A percentile compares a stretch with the other conserved stretches of the same genome.
phyloP scores from a whole-genome alignment of 2,888 invertebrate species.

The Eupithecia subfuscata region DNA sequence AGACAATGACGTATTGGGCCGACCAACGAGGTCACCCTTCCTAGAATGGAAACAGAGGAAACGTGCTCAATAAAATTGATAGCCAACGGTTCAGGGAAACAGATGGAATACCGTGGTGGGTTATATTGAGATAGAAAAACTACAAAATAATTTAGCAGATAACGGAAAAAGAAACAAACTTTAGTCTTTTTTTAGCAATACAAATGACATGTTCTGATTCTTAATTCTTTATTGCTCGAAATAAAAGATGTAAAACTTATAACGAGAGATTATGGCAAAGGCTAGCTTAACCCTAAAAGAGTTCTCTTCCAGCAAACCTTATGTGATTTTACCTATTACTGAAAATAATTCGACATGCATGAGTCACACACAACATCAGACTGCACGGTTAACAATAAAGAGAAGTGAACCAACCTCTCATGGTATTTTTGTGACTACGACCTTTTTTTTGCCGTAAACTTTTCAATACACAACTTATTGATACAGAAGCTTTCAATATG shows the following conservation, averaged over 20 bases:
- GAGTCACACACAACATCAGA: not conserved
- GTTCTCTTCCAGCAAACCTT: too few relatives aligned
- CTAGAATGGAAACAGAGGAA: conserved; percentile 49
- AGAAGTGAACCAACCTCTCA: not conserved
- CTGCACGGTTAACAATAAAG: not conserved
- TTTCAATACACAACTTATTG: not conserved
- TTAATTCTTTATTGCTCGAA: too few relatives aligned
- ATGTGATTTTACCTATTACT: not conserved
- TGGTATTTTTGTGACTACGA: not conserved
- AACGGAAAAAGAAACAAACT: not conserved
- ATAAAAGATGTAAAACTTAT: too few relatives aligned
- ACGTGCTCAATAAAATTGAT: conserved; percentile 47
- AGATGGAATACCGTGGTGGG: conserved; percentile 14
- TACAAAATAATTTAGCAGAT: not conserved
- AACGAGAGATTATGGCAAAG: too few relatives aligned
- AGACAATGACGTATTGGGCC: conserved; percentile 52
- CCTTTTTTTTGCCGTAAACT: not conserved
- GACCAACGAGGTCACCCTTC: conserved; percentile 48
- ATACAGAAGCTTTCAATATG: not conserved
- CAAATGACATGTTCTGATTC: not conserved
- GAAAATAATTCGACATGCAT: not conserved
- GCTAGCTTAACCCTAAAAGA: too few relatives aligned
- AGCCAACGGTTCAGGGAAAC: conserved; percentile 31
- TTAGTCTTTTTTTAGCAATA: not conserved
- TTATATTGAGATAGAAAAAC: conserved; percentile 22